These are phyloP conservation scores for Suncus etruscus DNA, from an alignment of 2,113 vertebrate species.

Conservation along the genomic window DNA sequence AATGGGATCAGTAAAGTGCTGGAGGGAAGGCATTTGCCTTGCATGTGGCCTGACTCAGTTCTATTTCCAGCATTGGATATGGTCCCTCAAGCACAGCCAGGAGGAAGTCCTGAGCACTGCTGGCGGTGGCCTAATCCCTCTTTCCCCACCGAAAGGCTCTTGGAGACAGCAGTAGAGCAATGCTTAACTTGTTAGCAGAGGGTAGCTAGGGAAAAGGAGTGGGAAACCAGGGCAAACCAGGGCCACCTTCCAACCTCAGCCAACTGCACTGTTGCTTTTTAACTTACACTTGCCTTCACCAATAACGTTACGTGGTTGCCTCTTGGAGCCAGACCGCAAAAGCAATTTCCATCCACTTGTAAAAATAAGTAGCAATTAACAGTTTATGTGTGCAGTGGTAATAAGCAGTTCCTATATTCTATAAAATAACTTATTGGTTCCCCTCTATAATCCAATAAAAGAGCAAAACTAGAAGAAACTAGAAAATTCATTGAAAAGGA, in stretches of 20 bases:
- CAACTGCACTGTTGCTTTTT: too few species aligned
- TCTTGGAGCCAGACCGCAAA: background rate
- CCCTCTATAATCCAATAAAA: background rate
- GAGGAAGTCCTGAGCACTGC: too few species aligned
- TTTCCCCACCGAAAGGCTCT: too few species aligned
- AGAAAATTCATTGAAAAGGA: background rate
- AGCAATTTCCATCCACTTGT: background rate
- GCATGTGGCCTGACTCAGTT: too few species aligned
- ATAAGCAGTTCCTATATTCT: slow-evolving; percentile 35
- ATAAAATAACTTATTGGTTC: slow-evolving; percentile 9
- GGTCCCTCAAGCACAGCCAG: too few species aligned
- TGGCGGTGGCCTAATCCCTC: too few species aligned
- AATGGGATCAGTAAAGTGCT: too few species aligned
- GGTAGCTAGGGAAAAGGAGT: background rate
- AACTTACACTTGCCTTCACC: background rate
- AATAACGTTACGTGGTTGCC: slow-evolving; percentile 16
- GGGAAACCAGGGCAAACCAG: too few species aligned
- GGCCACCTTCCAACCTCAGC: too few species aligned
- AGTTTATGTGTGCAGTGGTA: slow-evolving; percentile 31
- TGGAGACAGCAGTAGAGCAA: too few species aligned
- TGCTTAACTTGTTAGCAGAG: background rate
- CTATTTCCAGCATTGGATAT: too few species aligned
- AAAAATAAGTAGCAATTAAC: slow-evolving; percentile 40
- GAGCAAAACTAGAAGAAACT: background rate
- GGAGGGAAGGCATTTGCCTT: too few species aligned